These are phyloP conservation scores for Bos indicus DNA, from an alignment of 2,113 vertebrate genomes.

Conservation along the genomic window DNA sequence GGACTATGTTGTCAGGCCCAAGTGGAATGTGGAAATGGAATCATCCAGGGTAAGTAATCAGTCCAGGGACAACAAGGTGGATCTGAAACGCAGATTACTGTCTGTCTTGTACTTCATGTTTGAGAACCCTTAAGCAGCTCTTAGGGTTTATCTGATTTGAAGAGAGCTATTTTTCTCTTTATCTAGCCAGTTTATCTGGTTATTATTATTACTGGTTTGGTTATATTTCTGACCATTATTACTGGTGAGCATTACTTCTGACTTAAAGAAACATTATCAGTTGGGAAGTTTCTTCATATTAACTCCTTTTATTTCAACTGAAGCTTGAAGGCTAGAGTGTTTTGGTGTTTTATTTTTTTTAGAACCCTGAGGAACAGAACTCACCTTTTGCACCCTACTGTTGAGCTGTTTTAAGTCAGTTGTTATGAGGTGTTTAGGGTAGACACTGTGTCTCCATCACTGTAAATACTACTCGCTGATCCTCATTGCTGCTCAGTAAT, in stretches of 20 bases:
- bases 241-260: not conserved
- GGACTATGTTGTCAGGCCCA: constrained; percentile 98
- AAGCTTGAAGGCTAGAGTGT: not conserved
- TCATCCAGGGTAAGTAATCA: constrained; percentile 89
- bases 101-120: not conserved
- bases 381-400: not conserved
- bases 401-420: not conserved
- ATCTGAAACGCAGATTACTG: not conserved
- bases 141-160: not conserved
- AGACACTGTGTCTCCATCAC: not conserved
- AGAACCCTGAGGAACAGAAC: not conserved
- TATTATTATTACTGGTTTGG: no score
- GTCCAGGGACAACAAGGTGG: not conserved
- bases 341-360: not conserved
- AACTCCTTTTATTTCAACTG: not conserved
- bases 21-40: constrained; percentile 97
- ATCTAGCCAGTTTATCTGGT: not conserved
- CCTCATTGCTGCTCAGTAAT: constrained; percentile 67
- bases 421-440: not conserved
- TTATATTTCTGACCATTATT: not conserved
- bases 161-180: not conserved
- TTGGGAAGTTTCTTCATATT: not conserved
- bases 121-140: not conserved
- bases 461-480: constrained; percentile 48
- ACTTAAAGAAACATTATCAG: not conserved